Evolutionary conservation across 2,113 vertebrate genomes (phyloP).

Genomic region (Archocentrus centrarchus): DNA sequence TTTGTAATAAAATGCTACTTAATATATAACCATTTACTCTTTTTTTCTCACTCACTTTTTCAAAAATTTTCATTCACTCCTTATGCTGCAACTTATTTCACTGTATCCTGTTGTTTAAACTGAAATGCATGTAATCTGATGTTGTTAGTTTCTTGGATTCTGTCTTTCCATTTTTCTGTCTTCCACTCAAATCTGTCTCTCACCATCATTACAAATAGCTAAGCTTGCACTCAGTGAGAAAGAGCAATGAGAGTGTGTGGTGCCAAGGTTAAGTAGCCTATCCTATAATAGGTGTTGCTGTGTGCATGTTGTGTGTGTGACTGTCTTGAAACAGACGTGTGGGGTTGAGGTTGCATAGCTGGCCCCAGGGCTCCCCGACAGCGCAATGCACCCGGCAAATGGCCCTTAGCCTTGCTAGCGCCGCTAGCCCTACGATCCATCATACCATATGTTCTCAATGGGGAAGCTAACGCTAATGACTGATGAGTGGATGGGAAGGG

Average conservation of each 20-base stretch:
- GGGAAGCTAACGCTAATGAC: slow-evolving; percentile 86
- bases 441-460: slow-evolving; percentile 88
- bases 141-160: background rate
- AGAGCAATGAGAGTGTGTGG: slow-evolving; percentile 51
- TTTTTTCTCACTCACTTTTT: background rate
- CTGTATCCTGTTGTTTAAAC: background rate
- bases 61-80: background rate
- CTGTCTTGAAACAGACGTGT: slow-evolving; percentile 75
- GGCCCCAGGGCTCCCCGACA: slow-evolving; percentile 72
- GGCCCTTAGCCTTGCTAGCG: slow-evolving; percentile 85
- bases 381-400: slow-evolving; percentile 82
- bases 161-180: background rate
- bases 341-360: slow-evolving; percentile 76
- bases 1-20: background rate
- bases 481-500: slow-evolving; percentile 76
- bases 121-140: background rate
- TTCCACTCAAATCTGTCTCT: slow-evolving; percentile 17
- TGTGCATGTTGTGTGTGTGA: slow-evolving; percentile 60
- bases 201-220: slow-evolving; percentile 45
- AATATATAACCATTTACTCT: background rate
- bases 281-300: slow-evolving; percentile 71
- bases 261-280: slow-evolving; percentile 83
- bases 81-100: background rate
- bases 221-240: slow-evolving; percentile 50
- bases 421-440: slow-evolving; percentile 84